A percentile compares a stretch with the other conserved stretches of the same genome.
phyloP scores from a whole-genome alignment of 1,140 invertebrate genomes.

The Potamilus streckersoni region DNA sequence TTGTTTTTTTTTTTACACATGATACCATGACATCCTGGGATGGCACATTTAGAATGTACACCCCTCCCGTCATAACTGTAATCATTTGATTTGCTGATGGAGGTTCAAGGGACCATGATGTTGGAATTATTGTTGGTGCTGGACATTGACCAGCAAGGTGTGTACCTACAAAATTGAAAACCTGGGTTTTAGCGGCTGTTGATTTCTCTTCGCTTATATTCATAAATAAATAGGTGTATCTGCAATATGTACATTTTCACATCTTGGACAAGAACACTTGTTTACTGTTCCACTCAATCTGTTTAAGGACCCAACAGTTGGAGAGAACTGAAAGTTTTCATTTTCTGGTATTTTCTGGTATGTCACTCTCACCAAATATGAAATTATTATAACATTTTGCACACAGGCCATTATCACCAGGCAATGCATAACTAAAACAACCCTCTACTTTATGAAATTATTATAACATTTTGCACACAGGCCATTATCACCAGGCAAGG shows the following conservation, averaged over 20 bases:
- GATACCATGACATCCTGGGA: slow-evolving; percentile 36
- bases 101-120: slow-evolving; percentile 7
- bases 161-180: slow-evolving; percentile 8
- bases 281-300: background rate
- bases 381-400: slow-evolving; percentile 24
- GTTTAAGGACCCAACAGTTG: background rate
- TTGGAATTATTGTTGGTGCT: background rate
- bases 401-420: no score
- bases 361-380: background rate
- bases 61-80: background rate
- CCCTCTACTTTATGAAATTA: no score
- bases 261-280: slow-evolving; percentile 1
- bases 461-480: no score
- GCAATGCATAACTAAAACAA: no score
- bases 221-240: background rate
- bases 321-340: background rate
- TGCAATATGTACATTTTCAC: background rate
- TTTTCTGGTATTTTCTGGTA: background rate
- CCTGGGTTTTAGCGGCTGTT: background rate
- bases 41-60: slow-evolving; percentile 22
- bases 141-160: slow-evolving; percentile 1
- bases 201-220: slow-evolving; percentile 5
- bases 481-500: no score
- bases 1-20: slow-evolving; percentile 1
- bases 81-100: slow-evolving; percentile 14